A percentile compares a stretch with the other conserved stretches of the same genome.
Conservation (phyloP, 2,113 vertebrate genomes). For the rabbit (Oryctolagus cuniculus) region mOryCun1.1 NC_091442.1:120785001-120785500, state of each 20-base stretch:
- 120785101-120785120: background rate
- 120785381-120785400: constrained; percentile 94
- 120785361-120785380: constrained; percentile 93
- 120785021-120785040: rapidly evolving
- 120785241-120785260: rapidly evolving
- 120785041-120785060: rapidly evolving
- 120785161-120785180: rapidly evolving
- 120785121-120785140: rapidly evolving
- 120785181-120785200: rapidly evolving
- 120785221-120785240: background rate
- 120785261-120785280: background rate
- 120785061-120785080: rapidly evolving
- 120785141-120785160: rapidly evolving
- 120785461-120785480: rapidly evolving
- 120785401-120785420: constrained; percentile 91
- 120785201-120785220: background rate
- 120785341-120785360: constrained; percentile 90
- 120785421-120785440: rapidly evolving
- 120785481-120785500: background rate
- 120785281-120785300: rapidly evolving
- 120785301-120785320: background rate
- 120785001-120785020: rapidly evolving
- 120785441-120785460: rapidly evolving
- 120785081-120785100: rapidly evolving
- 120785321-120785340: constrained; percentile 89